Percentiles rank a stretch among this genome's conserved stretches.
Conservation (phyloP, 2,888 invertebrate genomes). For the Pocota personata region DNA sequence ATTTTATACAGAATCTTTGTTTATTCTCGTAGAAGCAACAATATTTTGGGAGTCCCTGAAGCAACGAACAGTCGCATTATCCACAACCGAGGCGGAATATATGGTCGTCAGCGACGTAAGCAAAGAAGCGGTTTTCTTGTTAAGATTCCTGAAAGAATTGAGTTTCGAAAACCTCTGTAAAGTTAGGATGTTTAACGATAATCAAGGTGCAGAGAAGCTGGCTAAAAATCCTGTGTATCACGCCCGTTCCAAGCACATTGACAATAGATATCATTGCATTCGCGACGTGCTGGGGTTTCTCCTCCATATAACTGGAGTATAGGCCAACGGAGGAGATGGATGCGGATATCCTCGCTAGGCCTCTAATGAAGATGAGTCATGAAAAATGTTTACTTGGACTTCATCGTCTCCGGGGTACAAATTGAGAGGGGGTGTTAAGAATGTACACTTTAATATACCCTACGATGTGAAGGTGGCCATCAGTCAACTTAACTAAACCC, state of each 20-base stretch:
- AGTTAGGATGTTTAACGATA: constrained; percentile 28
- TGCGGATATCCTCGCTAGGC: too few species aligned
- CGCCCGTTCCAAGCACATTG: constrained; percentile 32
- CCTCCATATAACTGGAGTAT: not conserved
- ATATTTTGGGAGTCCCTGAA: constrained; percentile 21
- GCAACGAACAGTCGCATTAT: constrained; percentile 10
- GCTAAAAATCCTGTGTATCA: constrained; percentile 26
- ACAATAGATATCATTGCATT: constrained; percentile 25
- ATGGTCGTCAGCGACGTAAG: too few species aligned
- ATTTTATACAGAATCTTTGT: constrained; percentile 16
- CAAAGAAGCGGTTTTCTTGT: constrained; percentile 19
- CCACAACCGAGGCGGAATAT: too few species aligned
- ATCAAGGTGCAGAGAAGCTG: constrained; percentile 29
- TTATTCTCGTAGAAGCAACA: not conserved
- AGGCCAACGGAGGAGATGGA: not conserved
- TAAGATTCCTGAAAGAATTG: constrained; percentile 11
- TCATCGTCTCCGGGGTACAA: too few species aligned
- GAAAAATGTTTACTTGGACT: too few species aligned
- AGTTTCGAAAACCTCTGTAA: not conserved
- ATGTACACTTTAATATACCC: too few species aligned
- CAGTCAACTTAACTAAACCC: too few species aligned
- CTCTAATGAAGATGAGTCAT: too few species aligned
- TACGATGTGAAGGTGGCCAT: too few species aligned
- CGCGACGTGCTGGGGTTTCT: not conserved
- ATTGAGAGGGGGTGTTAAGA: too few species aligned